Base-by-base conservation (phyloP, 2,113 vertebrate genomes). In the Phaethornis superciliosus region DNA sequence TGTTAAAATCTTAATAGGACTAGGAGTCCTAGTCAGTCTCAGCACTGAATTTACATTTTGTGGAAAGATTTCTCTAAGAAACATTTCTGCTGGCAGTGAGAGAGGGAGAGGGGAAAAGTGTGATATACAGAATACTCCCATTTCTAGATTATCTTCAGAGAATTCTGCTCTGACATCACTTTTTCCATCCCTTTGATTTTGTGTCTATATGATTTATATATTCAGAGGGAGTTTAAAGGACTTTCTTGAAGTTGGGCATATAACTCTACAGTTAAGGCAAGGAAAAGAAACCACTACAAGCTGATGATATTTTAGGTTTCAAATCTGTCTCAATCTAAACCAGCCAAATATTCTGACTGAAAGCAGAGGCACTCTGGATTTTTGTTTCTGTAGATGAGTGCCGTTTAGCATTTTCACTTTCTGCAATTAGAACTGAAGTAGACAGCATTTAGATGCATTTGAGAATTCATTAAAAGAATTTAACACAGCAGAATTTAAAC, bases 391-490 rank as follows among this genome's bases (percentile, higher is more conserved):
- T 42, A 82, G 37, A 78, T 55, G 47, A 97, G 65, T 79, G 64
- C 54, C 72, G 88, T 95, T 94, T 92, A 86, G 64, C 21, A 63
- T 83, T 84, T 90, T 75, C 19, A 67, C 68, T 64, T 85, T 86
- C 60, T 94, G 64, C 78, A 86, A 92, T 84, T 91, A 94, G 28
- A 91, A 94, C 28, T 51, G 56, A 75, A 89, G 78, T 76, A 85
- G 82, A 74, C 14, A 79, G 74, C 85, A 67, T 91, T 79, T 71
- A 93, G 33, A 37, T 74, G 51, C 60, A 85, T 86, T 87, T 88
- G 64, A 94, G 42, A 82, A 83, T 52, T 94, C 88, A 93, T 94
- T 79, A 90, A 15, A 93, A 91, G 15, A 88, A 70, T 78, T 83
- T 68, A 94, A 84, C 49, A 47, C 28, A 79, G 69, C 17, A 88